Percentiles rank a stretch among this genome's conserved stretches.
phyloP scores from a whole-genome alignment of 1,140 invertebrate genomes.

The Drosophila persimilis region DNA sequence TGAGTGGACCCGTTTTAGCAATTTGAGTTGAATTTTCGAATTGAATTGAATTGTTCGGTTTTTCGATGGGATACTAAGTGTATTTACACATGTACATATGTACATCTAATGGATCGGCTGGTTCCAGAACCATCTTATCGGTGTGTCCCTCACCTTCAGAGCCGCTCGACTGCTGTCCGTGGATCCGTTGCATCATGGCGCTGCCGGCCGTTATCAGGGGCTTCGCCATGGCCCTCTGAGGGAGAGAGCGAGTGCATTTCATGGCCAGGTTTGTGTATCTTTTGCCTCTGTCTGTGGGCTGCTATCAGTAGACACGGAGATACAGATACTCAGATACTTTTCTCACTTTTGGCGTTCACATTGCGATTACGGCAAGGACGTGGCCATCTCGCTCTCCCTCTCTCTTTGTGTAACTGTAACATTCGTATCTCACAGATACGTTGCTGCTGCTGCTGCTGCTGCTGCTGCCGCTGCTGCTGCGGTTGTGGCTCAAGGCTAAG shows the following conservation, averaged over 20 bases:
- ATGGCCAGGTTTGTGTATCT: constrained; percentile 30
- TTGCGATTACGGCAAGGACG: constrained; percentile 33
- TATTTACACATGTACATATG: no score
- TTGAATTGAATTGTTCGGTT: no score
- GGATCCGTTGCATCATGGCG: constrained; percentile 8
- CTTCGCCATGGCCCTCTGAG: constrained; percentile 11
- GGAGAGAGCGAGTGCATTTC: constrained; percentile 16
- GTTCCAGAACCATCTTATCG: no score
- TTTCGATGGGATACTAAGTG: no score
- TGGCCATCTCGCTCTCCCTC: constrained; percentile 1
- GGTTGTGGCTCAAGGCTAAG: constrained; percentile 51
- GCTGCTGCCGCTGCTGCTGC: constrained; percentile 8
- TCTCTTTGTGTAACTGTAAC: constrained; percentile 55
- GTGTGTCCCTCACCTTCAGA: no score
- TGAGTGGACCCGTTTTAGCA: no score
- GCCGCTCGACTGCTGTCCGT: constrained; percentile 2
- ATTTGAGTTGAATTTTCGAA: no score
- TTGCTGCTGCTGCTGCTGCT: constrained; percentile 12
- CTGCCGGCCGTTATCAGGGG: constrained; percentile 14
- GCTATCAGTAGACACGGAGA: constrained; percentile 24
- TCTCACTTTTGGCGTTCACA: constrained; percentile 33
- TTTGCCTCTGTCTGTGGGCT: background rate
- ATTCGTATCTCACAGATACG: constrained; percentile 51
- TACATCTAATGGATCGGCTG: no score
- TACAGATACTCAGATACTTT: constrained; percentile 15